Base-by-base conservation (phyloP, 1,140 invertebrate genomes). In the Chrysomallon squamiferum region DNA sequence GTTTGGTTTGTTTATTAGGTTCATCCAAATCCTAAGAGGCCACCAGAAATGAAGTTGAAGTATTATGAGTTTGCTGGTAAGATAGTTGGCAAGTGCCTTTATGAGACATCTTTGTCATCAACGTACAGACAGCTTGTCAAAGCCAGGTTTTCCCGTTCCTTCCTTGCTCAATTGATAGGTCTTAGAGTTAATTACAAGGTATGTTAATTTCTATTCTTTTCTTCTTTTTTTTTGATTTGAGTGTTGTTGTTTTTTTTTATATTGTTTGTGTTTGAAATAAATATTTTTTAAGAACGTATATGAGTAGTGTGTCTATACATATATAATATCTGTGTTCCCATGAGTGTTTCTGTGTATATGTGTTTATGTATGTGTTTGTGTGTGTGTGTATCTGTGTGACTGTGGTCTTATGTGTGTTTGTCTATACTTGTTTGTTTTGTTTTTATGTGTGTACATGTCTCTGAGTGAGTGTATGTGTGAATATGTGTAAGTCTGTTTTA, bases 41-140 rank as follows among this genome's bases (percentile, higher is more conserved):
- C 92, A 20, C 65, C 68, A 41, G 74, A 73, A 58, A 66, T 75
- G 5, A 95, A 95, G 85, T 76, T 95, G 50, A 95, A 95, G 77
- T 91, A 95, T 83, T 97, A 92, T 84, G 95, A 97, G 87, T 95
- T 97, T 84, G 95, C 95, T 38, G 95, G 95, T 32, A 92, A 93
- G 85, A 90, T 97, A 70, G 93, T 96, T n/a, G 95, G 95, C 52
- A 95, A 95, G 86, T 95, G 93, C 86, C 85, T 96, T 62, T 96
- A 95, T 81, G 95, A 97, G 85, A 95, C 93, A 52, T 92, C 95
- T 13, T 87, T 95, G 18, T 95, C 95, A 5, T 92, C 93, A 29
- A 90, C 91, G 13, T 95, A 96, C 87, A 74, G 94, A 3, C 94
- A 96, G 84, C 86, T 95, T 62, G 94, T 97, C 18, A 90, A 94